phyloP scores from a whole-genome alignment of 35 echinoderm and acorn worm genomes.

The Heliocidaris erythrogramma region DNA sequence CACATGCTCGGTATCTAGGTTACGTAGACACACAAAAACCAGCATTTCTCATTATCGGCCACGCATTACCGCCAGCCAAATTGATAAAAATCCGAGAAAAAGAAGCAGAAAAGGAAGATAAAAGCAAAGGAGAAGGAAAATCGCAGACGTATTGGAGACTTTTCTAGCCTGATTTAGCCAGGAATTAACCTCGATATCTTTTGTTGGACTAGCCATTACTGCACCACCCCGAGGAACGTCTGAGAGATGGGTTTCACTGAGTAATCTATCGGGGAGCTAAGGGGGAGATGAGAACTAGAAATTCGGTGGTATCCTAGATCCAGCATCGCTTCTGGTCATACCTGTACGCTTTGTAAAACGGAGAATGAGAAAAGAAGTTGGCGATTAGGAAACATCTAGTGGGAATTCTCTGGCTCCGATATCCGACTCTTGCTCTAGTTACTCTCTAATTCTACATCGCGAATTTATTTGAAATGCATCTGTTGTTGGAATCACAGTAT shows the following conservation, averaged over 20 bases:
- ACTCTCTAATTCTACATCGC: not conserved
- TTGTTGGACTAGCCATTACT: conserved; percentile 15
- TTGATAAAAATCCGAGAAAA: not conserved
- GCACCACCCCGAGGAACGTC: conserved; percentile 6
- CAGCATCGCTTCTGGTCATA: not conserved
- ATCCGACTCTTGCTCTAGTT: not conserved
- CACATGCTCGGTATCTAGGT: not conserved
- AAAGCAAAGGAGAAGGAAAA: not conserved
- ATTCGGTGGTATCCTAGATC: not conserved
- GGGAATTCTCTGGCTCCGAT: not conserved
- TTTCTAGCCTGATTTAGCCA: conserved; percentile 46
- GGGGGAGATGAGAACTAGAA: conserved; percentile 6
- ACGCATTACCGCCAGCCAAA: not conserved
- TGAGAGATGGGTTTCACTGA: not conserved
- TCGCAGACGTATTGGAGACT: conserved; percentile 37
- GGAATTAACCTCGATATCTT: conserved; percentile 49
- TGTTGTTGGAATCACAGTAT: not conserved
- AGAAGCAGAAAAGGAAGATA: conserved; percentile 3
- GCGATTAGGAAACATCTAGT: not conserved
- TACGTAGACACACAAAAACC: conserved; percentile 7
- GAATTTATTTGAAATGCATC: not conserved
- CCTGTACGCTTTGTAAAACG: not conserved
- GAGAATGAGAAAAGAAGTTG: not conserved
- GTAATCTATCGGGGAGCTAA: not conserved
- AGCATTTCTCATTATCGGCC: conserved; percentile 25